Evolutionary conservation across 2,888 invertebrate genomes (phyloP), one percentile per base, ranked within the genome.

Genomic region (Tetragonisca angustula): DNA sequence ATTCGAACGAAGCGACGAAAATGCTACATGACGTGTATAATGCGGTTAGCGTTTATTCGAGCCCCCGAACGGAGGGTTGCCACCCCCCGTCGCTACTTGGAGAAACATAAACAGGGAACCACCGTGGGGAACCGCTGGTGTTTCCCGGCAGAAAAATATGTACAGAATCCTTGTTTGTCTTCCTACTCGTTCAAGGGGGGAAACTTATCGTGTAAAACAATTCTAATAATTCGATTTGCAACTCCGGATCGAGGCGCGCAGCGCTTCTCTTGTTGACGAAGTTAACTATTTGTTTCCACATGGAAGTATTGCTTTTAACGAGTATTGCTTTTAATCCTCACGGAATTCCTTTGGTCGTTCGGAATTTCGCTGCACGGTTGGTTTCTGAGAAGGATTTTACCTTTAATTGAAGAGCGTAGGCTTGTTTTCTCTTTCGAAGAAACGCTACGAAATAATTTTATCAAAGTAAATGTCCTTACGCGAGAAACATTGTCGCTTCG

Each of bases 41-140:
- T 83, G 86, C 76, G 87, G 89, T 89, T 89, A 88, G 89, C 88
- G 87, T 89, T 89, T 88, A 88, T 89, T 89, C 79, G 87, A 86
- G 80, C 79, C 78, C 9, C 24, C 69, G 74, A 36, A 56, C 84
- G 79, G 69, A 72, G 88, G 88, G 89, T 54, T 59, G 82, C 67
- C 75, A 50, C 71, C 83, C 83, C 76, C 77, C 72, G 68, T 49
- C 71, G 86, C 67, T 62, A 71, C 64, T 56, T 19, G 62, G 70
- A 74, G 81, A 79, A 88, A 81, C 81, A 79, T 79, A 88, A 88
- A 88, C 85, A 87, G 72, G 83, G 52, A 72, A 84, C 74, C 49
- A 19, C 19, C 24, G 59, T 21, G 76, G 86, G 69, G 54, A 64
- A 68, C 17, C 43, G 17, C 13, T 9, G 21, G 36, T 24, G 67